Conservation (phyloP, 2,888 invertebrate species). For the Synanthedon vespiformis region DNA sequence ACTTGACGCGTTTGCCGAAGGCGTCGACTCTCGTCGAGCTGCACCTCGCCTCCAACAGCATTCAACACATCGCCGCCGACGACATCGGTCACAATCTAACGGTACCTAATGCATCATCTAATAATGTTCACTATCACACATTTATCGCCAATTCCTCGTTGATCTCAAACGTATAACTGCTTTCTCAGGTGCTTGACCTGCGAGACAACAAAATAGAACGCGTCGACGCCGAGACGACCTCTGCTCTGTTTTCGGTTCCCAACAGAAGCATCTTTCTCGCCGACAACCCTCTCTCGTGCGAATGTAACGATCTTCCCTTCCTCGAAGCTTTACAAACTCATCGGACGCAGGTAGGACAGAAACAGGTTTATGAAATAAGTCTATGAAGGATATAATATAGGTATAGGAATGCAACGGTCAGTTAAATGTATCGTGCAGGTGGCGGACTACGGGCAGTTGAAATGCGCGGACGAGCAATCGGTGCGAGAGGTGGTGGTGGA, state of each 20-base stretch:
- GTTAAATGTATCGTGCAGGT: not conserved
- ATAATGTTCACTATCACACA: too few relatives aligned
- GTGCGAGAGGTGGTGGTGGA: conserved; percentile 7
- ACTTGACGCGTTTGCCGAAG: not conserved
- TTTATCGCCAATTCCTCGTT: too few relatives aligned
- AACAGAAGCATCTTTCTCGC: conserved; percentile 8
- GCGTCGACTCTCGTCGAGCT: not conserved
- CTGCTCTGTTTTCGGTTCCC: not conserved
- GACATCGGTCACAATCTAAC: not conserved
- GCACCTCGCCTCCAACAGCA: not conserved
- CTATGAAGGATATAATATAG: too few relatives aligned
- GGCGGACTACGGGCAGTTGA: conserved; percentile 5
- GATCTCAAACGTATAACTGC: not conserved
- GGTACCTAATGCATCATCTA: not conserved
- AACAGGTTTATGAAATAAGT: too few relatives aligned
- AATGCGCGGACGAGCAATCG: conserved; percentile 10
- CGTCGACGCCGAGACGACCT: not conserved
- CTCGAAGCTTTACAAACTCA: not conserved
- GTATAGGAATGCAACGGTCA: too few relatives aligned
- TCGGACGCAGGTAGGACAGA: not conserved
- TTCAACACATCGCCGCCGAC: not conserved
- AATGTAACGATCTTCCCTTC: conserved; percentile 7
- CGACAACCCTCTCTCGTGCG: conserved; percentile 18
- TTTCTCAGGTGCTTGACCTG: not conserved
- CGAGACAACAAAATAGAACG: not conserved